Evolutionary conservation across 64 coral and sea anemone species (phyloP).

Genomic region (Stichodactyla mertensii): DNA sequence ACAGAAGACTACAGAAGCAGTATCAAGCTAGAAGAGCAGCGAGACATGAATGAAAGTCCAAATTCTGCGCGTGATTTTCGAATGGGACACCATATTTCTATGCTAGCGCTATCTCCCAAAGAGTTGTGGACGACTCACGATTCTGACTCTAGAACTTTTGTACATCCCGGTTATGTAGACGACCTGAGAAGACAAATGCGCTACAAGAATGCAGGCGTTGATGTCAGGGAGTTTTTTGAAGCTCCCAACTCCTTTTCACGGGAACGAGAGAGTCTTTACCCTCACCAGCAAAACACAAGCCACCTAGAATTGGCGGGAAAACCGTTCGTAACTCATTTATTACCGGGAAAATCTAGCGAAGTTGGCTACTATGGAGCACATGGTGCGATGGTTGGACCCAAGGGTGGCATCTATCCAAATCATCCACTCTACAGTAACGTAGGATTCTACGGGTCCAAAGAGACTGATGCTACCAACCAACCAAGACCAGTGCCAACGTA

Average conservation of each 20-base stretch:
- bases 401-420: background rate
- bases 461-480: background rate
- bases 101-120: background rate
- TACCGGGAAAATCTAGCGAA: background rate
- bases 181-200: background rate
- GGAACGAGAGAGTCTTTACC: background rate
- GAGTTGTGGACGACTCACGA: background rate
- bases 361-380: conserved; percentile 2
- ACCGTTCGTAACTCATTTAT: background rate
- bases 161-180: background rate
- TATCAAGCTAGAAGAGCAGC: background rate
- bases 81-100: background rate
- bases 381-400: background rate
- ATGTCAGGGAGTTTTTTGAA: background rate
- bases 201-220: background rate
- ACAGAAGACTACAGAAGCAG: background rate
- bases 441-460: background rate
- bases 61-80: background rate
- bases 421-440: background rate
- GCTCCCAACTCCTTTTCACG: background rate
- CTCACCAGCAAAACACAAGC: background rate
- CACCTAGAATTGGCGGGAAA: background rate
- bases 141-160: background rate
- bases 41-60: background rate
- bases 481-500: background rate